These are phyloP conservation scores for Megaceryle torquata DNA, from an alignment of 2,113 vertebrate species.

Conservation along the genomic window DNA sequence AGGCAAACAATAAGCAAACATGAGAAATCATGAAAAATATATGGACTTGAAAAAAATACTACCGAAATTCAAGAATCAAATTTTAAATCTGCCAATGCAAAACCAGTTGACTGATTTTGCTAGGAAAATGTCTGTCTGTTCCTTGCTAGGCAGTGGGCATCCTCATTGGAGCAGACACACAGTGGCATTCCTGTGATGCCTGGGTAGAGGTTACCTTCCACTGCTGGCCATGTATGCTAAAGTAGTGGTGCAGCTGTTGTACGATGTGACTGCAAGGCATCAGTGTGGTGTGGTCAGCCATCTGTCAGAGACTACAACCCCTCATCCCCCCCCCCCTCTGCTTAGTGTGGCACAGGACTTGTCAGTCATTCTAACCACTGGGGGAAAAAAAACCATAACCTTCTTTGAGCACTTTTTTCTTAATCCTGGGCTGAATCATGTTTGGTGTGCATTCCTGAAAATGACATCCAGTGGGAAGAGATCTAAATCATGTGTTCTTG, in stretches of 20 bases:
- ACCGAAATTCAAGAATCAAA: not conserved
- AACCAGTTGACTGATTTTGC: not conserved
- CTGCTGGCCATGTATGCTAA: too few species aligned
- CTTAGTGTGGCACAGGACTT: fast-evolving
- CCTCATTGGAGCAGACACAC: not conserved
- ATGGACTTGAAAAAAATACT: not conserved
- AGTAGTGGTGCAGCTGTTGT: not conserved
- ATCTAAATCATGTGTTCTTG: not conserved
- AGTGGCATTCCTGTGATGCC: fast-evolving
- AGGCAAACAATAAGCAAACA: not conserved
- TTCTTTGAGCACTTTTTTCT: not conserved
- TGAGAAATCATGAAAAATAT: not conserved
- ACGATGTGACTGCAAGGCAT: fast-evolving
- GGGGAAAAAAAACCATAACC: not conserved
- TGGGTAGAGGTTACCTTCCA: not conserved
- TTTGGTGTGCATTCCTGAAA: not conserved
- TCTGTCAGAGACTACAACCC: fast-evolving
- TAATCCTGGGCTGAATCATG: not conserved
- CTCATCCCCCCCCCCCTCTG: fast-evolving
- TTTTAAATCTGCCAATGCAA: not conserved
- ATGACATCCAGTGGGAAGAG: not conserved
- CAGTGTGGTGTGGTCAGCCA: fast-evolving
- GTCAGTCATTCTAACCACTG: not conserved
- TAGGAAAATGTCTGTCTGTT: not conserved
- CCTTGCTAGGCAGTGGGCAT: not conserved